phyloP scores from a whole-genome alignment of 2,113 vertebrate species.

The Bubo blakistoni region DNA sequence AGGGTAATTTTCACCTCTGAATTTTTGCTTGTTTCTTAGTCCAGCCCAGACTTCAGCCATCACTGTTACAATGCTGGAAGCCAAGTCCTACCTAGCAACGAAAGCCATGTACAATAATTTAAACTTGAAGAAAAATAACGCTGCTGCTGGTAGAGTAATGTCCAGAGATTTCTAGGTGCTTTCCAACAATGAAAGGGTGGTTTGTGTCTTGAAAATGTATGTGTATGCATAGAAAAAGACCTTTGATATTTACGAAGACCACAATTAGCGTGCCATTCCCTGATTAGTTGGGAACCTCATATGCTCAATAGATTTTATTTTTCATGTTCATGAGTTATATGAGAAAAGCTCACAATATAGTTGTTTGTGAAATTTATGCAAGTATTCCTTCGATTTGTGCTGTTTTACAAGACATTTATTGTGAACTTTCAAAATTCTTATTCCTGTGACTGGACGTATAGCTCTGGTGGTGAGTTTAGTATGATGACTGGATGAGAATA shows the following conservation, averaged over 20 bases:
- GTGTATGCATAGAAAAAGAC: background rate
- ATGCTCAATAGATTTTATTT: background rate
- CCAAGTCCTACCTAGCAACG: constrained; percentile 51
- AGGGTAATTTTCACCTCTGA: constrained; percentile 69
- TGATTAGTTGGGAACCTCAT: background rate
- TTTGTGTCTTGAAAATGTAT: constrained; percentile 31
- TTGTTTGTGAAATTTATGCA: background rate
- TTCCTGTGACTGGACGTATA: background rate
- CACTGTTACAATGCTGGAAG: constrained; percentile 46
- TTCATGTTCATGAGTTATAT: background rate
- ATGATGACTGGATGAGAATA: background rate
- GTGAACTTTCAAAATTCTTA: background rate
- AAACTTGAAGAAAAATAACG: constrained; percentile 46
- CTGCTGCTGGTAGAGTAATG: background rate
- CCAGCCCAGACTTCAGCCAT: constrained; percentile 40
- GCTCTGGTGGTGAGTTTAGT: background rate
- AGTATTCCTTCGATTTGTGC: background rate
- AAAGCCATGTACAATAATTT: background rate
- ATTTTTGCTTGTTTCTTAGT: constrained; percentile 34
- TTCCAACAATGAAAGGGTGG: constrained; percentile 3
- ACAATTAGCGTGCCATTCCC: background rate
- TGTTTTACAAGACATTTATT: background rate
- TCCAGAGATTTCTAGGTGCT: constrained; percentile 32
- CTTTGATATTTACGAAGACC: background rate
- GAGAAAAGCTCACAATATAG: background rate